Evolutionary conservation across 2,113 vertebrate genomes (phyloP).

Genomic region (Polypterus bichir): DNA sequence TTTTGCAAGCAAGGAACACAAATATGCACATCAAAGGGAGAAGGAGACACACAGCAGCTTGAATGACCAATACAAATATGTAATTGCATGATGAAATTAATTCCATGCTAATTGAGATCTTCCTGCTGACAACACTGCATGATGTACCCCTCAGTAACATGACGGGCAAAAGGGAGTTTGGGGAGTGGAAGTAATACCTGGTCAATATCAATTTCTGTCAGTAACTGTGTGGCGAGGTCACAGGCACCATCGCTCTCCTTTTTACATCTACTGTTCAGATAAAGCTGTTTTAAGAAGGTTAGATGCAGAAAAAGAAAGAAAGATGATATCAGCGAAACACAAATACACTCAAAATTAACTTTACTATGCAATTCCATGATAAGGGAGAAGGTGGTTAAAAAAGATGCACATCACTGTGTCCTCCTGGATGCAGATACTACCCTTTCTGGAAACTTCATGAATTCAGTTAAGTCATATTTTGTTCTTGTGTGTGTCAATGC

Average conservation of each 20-base stretch:
- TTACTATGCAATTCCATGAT: no score
- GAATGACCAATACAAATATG: no score
- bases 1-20: background rate
- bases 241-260: conserved; percentile 45
- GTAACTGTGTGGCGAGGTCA: conserved; percentile 55
- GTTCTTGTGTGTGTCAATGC: no score
- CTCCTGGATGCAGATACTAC: no score
- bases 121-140: conserved; percentile 44
- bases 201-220: conserved; percentile 71
- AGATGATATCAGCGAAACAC: background rate
- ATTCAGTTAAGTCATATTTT: no score
- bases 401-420: no score
- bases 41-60: background rate
- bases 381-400: no score
- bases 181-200: conserved; percentile 56
- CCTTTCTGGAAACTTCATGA: no score
- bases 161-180: conserved; percentile 13
- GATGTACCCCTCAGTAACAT: conserved; percentile 5
- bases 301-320: background rate
- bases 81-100: no score
- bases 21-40: background rate
- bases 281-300: conserved; percentile 61
- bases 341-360: no score
- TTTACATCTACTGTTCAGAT: conserved; percentile 60
- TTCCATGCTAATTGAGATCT: conserved; percentile 7